Evolutionary conservation across 2,888 invertebrate species (phyloP), one percentile per base, ranked within the genome.

Genomic region (Chrysolina americana): DNA sequence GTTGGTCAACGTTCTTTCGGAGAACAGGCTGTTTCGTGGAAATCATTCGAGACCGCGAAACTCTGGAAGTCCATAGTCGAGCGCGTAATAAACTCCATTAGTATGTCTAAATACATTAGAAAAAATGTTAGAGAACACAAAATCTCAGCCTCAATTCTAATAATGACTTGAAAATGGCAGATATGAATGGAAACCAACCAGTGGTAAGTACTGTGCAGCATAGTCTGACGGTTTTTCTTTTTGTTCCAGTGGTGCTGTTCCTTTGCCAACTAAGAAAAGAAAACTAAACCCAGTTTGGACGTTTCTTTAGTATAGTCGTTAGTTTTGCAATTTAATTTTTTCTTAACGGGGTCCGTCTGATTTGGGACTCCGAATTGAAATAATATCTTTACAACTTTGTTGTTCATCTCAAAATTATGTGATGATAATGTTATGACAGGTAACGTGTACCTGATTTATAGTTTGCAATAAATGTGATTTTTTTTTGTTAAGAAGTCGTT

Each of bases 251-350:
- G 47, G 10, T 23, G 48, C 19, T 6, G 21, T 64, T 65, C 65
- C 13, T 44, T 13, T 72, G 70, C 77, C 76, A 23, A 70, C 78
- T 72, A 81, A 81, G 79, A 83, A 81, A 76, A 79, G 81, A 74
- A 83, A 81, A 74, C 76, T 19, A 53, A 75, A 76, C 69, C 69
- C 64, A 70, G 74, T 76, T 76, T 77, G 68, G 63, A 17, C 19
- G 41, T 73, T 71, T 76, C 65, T 72, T 65, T 36, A 66, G 6
- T 17, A 21, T 65, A 47, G 41, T 50, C 10, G n/a, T 50, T 17
- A 19, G 50, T 17, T 36, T 36, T 8, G 4, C 28, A 28, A 36
- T 36, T 36, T 36, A 6, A 36, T 36, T 8, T 6, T 36, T 36
- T 6, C 6, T 36, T 8, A 4, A 36, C 36, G 36, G 36, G 36